Conservation (phyloP, 2,113 vertebrate genomes). For the Leptobrachium ailaonicum region DNA sequence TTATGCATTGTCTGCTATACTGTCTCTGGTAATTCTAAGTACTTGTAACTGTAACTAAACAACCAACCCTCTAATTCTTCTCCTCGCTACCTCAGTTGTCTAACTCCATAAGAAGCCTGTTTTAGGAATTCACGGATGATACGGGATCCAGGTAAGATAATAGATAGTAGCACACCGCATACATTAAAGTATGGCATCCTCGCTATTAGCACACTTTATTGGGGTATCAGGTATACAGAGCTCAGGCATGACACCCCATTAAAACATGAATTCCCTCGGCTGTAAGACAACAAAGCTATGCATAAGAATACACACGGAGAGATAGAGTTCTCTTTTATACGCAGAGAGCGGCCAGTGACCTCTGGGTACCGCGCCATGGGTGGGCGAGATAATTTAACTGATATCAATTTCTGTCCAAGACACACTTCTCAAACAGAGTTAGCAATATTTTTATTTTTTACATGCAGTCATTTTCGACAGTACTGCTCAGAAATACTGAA, state of each 20-base stretch:
- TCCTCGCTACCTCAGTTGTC: too few species aligned
- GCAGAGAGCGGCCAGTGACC: background rate
- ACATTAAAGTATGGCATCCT: conserved; percentile 58
- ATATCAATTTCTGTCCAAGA: background rate
- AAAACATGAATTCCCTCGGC: conserved; percentile 60
- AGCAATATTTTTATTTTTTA: too few species aligned
- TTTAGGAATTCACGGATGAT: background rate
- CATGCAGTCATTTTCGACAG: too few species aligned
- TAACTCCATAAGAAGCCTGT: too few species aligned
- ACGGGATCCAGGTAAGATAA: conserved; percentile 59
- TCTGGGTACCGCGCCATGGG: background rate
- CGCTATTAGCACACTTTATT: conserved; percentile 62
- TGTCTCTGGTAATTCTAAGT: too few species aligned
- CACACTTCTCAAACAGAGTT: too few species aligned
- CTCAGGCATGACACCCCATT: conserved; percentile 68
- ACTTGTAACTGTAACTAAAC: too few species aligned
- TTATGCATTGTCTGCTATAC: too few species aligned
- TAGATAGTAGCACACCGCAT: conserved; percentile 62
- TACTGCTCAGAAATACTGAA: too few species aligned
- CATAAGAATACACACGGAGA: conserved; percentile 58
- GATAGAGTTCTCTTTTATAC: background rate
- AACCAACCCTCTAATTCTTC: too few species aligned
- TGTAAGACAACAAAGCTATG: conserved; percentile 60
- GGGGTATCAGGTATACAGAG: conserved; percentile 61
- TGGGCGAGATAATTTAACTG: background rate